These are phyloP conservation scores for Drosophila arawakana DNA, from an alignment of 1,140 invertebrate species.

Conservation along the genomic window DNA sequence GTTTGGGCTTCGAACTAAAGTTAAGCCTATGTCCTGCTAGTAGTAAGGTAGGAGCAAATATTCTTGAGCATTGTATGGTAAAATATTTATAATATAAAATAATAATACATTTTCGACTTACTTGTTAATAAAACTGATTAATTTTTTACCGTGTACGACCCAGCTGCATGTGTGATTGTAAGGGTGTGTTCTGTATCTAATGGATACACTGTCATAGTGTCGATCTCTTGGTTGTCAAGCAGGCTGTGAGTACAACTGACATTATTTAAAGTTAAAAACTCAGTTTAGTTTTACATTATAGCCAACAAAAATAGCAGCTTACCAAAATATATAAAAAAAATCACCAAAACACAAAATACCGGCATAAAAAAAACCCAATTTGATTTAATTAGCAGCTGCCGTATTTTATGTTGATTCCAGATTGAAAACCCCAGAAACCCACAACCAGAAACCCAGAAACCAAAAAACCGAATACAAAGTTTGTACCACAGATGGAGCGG, in stretches of 20 bases:
- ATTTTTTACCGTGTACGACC: background rate
- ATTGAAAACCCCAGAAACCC: background rate
- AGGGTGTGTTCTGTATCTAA: constrained; percentile 46
- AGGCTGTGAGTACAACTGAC: constrained; percentile 17
- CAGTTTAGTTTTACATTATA: constrained; percentile 15
- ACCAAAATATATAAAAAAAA: constrained; percentile 14
- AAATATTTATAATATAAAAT: too few relatives aligned
- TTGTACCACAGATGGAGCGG: constrained; percentile 15
- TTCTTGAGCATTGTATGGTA: too few relatives aligned
- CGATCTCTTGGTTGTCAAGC: constrained; percentile 5
- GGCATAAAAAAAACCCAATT: background rate
- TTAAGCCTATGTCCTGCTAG: too few relatives aligned
- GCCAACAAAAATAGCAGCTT: background rate
- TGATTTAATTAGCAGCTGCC: constrained; percentile 35
- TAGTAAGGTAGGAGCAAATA: too few relatives aligned
- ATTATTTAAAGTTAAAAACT: background rate
- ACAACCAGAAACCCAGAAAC: too few relatives aligned
- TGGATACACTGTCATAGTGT: constrained; percentile 60
- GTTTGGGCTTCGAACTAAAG: too few relatives aligned
- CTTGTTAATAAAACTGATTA: too few relatives aligned
- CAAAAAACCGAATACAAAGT: too few relatives aligned
- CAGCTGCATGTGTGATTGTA: background rate
- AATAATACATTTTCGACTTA: too few relatives aligned
- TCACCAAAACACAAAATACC: background rate
- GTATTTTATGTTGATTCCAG: constrained; percentile 12